Conservation (phyloP, 2,113 vertebrate genomes). For the Boulengeromyrus knoepffleri region DNA sequence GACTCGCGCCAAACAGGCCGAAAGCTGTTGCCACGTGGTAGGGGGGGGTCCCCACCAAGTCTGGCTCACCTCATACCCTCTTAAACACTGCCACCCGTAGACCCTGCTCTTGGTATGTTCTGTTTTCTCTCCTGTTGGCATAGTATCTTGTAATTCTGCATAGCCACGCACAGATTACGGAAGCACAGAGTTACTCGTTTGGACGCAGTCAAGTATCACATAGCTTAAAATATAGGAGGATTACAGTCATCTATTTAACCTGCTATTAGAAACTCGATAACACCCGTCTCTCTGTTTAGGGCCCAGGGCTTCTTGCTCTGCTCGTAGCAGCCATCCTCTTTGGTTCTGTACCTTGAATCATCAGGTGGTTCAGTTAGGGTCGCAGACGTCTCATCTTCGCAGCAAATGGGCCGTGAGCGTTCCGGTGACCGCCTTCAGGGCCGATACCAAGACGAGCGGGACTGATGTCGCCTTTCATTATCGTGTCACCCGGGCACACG, state of each 20-base stretch:
- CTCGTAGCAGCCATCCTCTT: not conserved
- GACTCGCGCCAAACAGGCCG: not conserved
- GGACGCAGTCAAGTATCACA: not conserved
- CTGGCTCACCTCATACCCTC: not conserved
- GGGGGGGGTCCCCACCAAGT: not conserved
- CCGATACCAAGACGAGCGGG: not conserved
- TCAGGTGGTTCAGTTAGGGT: not conserved
- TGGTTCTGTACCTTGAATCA: not conserved
- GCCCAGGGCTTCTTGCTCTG: not conserved
- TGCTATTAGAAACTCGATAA: not conserved
- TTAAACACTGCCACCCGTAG: not conserved
- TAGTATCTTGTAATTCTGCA: not conserved
- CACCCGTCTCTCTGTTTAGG: not conserved
- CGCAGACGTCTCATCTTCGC: not conserved
- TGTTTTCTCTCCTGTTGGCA: not conserved
- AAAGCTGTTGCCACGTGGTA: not conserved
- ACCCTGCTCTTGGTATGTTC: not conserved
- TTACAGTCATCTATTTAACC: not conserved
- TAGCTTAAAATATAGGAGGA: not conserved
- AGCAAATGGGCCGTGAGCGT: not conserved
- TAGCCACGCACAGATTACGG: not conserved
- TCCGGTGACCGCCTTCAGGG: not conserved
- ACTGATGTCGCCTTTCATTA: not conserved
- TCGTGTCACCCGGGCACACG: not conserved
- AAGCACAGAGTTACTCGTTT: not conserved